Base-by-base conservation (phyloP, 2,797 vertebrate genomes). In the Trachurus trachurus region DNA sequence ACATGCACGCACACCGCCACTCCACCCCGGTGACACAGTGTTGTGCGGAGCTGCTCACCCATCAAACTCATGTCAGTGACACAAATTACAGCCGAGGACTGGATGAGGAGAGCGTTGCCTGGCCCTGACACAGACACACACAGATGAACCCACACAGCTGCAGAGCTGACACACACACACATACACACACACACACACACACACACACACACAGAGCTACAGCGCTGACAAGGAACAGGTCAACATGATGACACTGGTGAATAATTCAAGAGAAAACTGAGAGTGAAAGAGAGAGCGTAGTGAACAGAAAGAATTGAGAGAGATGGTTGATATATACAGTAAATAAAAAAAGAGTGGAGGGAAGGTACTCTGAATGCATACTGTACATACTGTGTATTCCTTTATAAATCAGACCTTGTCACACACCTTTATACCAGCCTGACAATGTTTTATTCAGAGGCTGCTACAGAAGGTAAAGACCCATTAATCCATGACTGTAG, bases 1-100 rank as follows among this genome's bases (percentile, higher is more conserved):
- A 76, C 59, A 63, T 49, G 66, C 73, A 66, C 81, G 74, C 68
- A 58, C 62, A 57, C 77, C 62, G 53, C 78, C 84, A 74, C 87
- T 89, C 90, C 91, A 79, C 90, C 93, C 90, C 86, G 75, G 87
- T 91, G 93, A 95, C 93, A 94, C 84, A 91, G 91, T 89, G 92
- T 86, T 89, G 91, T 91, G 91, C 87, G 80, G 83, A 91, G 92
- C 90, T 93, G 93, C 92, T 95, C 94, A 94, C 93, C 93, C 95
- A 92, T 96, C 95, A 96, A 95, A 94, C 94, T 95, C 92, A 89
- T 94, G 93, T 95, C 93, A 89, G 93, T 92, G 94, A 95, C 95
- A 96, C 94, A 95, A 96, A 96, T 96, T 96, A 96, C 93, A 95
- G 93, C 86, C 86, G 92, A 94, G 89, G 83, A 94, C 89, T 92